Percentiles rank a stretch among this genome's conserved stretches.
Conservation (phyloP, 2,888 invertebrate species). For the Cristatella mucedo region DNA sequence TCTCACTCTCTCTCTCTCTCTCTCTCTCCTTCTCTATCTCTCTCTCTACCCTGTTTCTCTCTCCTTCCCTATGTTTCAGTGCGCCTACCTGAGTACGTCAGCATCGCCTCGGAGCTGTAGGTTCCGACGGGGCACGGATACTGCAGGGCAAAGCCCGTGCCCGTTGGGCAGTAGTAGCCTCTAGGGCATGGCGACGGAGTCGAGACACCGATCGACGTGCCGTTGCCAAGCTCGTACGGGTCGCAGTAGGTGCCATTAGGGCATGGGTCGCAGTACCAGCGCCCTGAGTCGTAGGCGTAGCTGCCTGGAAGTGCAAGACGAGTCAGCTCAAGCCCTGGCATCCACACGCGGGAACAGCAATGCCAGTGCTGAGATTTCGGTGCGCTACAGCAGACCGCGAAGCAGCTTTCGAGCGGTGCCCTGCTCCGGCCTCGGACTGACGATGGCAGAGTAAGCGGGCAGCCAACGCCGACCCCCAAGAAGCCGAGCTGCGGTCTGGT, state of each 20-base stretch:
- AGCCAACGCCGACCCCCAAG: no score
- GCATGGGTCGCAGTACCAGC: conserved; percentile 23
- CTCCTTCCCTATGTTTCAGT: neutral
- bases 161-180: conserved; percentile 26
- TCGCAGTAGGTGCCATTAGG: conserved; percentile 27
- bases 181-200: conserved; percentile 20
- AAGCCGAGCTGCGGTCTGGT: neutral
- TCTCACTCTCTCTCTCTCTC: no score
- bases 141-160: conserved; percentile 21
- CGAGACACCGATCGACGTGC: conserved; percentile 21
- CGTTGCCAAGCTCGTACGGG: conserved; percentile 24
- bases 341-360: no score
- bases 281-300: conserved; percentile 19
- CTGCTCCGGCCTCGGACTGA: no score
- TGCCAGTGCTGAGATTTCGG: no score
- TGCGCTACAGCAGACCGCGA: no score
- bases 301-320: conserved; percentile 15
- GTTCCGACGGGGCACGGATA: conserved; percentile 29
- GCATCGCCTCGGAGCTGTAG: conserved; percentile 15
- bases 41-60: no score
- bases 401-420: no score
- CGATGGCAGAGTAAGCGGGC: no score
- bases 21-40: no score
- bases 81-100: conserved; percentile 17
- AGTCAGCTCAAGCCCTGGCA: no score